Evolutionary conservation across 2,113 vertebrate genomes (phyloP), one percentile per base, ranked within the genome.

Genomic region (Podocnemis expansa): DNA sequence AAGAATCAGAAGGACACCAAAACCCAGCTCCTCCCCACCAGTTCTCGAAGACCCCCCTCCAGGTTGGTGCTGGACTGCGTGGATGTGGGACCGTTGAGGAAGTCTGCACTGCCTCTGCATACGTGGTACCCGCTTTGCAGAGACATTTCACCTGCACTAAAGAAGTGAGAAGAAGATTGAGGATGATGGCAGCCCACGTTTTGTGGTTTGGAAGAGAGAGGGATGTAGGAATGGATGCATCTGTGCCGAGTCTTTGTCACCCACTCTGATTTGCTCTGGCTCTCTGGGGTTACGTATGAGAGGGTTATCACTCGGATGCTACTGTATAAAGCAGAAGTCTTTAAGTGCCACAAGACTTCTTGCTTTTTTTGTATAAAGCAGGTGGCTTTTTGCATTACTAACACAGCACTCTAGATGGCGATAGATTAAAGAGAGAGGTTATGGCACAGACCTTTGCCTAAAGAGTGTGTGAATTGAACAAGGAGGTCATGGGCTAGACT

Each of bases 401-500:
- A 24, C 3, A 31, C 82, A 10, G 92, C 93, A 93, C 97, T 94
- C 95, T 97, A 97, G 97, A 90, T 97, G 97, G 97, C 96, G 94
- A 95, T 97, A 93, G 96, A 94, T 91, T 94, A 96, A 97, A 97
- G 95, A 97, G 96, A 94, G 97, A 82, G 81, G 25, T 76, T 45
- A 76, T 27, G 41, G 73, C 41, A 45, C 24, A 45, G 38, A 76
- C 27, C 27, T 43, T 76, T 10, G 2, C 24, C 10, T 4, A 76
- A 9, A 41, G 12, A 76, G 24, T 27, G 41, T 25, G 11, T 76
- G 73, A 45, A 27, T 25, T 76, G 41, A 45, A 12, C 41, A 43
- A 76, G 24, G n/a, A 70, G 19, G 41, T 41, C 73, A 43, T 45
- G 41, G 12, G 41, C 41, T 76, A 76, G 12, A 43, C n/a, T 13